A percentile compares a stretch with the other conserved stretches of the same genome.
Evolutionary conservation across 2,888 invertebrate species (phyloP).

Genomic region (Arrhopalites spinosus): DNA sequence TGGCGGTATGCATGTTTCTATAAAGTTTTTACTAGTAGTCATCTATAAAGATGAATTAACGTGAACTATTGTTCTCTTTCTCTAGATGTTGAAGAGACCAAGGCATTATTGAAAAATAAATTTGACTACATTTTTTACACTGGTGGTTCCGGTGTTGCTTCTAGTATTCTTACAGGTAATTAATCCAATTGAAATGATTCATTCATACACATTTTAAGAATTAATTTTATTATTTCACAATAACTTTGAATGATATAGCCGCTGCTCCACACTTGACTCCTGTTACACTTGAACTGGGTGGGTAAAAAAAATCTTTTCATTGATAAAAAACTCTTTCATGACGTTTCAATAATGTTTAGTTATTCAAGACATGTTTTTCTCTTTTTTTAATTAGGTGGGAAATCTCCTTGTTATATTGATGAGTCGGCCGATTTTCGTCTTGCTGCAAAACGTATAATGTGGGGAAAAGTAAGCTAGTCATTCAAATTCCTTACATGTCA

Average conservation of each 20-base stretch:
- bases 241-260: no score
- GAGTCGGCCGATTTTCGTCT: conserved; percentile 73
- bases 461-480: conserved; percentile 82
- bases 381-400: conserved; percentile 91
- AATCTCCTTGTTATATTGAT: conserved; percentile 90
- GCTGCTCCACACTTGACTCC: conserved; percentile 91
- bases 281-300: conserved; percentile 88
- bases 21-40: no score
- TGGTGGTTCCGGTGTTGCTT: conserved; percentile 79
- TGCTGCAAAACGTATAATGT: conserved; percentile 79
- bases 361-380: no score
- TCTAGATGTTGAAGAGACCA: conserved; percentile 84
- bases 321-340: no score
- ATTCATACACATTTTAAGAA: no score
- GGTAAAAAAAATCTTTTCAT: conserved; percentile 63
- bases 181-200: background rate
- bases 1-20: conserved; percentile 77
- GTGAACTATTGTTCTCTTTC: no score
- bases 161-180: conserved; percentile 73
- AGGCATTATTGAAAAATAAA: conserved; percentile 79
- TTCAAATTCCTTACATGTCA: no score
- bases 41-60: no score
- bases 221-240: no score
- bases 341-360: no score
- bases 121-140: conserved; percentile 98